Evolutionary conservation across 2,113 vertebrate species (phyloP), one percentile per base, ranked within the genome.

Genomic region (Pavo muticus): DNA sequence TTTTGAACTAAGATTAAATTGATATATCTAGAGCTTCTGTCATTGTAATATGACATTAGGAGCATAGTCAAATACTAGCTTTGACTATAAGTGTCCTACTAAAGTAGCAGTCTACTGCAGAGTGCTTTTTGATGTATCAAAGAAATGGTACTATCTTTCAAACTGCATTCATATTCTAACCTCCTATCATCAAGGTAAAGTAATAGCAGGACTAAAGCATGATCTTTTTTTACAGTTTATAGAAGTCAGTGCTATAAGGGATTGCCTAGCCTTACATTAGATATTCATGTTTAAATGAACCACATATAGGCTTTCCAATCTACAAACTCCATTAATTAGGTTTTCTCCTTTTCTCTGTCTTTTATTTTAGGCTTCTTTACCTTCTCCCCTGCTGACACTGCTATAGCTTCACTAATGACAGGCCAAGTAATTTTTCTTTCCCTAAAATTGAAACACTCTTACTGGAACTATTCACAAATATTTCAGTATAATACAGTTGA

Each of bases 121-220:
- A 94, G 91, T 95, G 94, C 85, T 94, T 97, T 97, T 88, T 96
- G 94, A 91, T 96, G 30, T 77, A 92, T 95, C 96, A 96, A 95
- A 97, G 97, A 91, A 92, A 95, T 50, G n/a, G 87, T 78, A 85
- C 87, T 84, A 84, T 94, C 95, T 96, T 95, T 95, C 93, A 94
- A 93, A 91, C 65, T 57, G 70, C 73, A 57, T 93, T 95, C 87
- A 56, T 88, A 95, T 95, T 93, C 93, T 84, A 73, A 80, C 18
- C 21, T 90, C 67, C 90, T 88, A 70, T 94, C 94, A 93, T 94
- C 95, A 67, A 95, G 52, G 70, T 75, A 91, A 93, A 96, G 91
- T 91, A 94, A 94, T 73, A 93, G 80, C 81, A 93, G 90, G 64
- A 83, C 87, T 90, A 87, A 85, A 85, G n/a, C 9, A 40, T 25